A percentile compares a stretch with the other conserved stretches of the same genome.
Conservation (phyloP, 2,888 invertebrate genomes). For the Eupithecia subumbrata region DNA sequence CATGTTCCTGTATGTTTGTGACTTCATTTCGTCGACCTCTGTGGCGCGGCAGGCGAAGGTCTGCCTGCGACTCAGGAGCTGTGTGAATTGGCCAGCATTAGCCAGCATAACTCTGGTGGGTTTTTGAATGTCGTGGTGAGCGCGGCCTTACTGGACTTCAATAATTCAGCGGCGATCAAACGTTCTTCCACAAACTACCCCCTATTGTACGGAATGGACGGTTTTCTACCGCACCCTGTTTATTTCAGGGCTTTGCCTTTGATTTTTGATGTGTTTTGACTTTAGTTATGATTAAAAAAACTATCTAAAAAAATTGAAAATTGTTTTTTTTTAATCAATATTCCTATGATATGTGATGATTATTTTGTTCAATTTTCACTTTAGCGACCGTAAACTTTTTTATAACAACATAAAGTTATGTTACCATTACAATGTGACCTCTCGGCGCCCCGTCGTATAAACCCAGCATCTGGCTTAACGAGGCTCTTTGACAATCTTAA, state of each 20-base stretch:
- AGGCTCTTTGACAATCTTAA: slow-evolving; percentile 56
- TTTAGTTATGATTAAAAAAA: not conserved
- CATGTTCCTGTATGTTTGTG: no score
- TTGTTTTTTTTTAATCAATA: no score
- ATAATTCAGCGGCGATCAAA: slow-evolving; percentile 40
- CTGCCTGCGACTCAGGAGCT: no score
- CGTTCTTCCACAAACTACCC: slow-evolving; percentile 30
- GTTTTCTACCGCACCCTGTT: not conserved
- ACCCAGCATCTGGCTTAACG: slow-evolving; percentile 39
- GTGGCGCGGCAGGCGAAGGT: no score
- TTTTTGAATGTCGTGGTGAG: not conserved
- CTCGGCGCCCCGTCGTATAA: slow-evolving; percentile 14
- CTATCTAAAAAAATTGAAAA: not conserved
- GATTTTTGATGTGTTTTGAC: slow-evolving; percentile 11
- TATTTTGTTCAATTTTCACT: not conserved
- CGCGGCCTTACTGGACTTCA: slow-evolving; percentile 12
- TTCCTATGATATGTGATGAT: no score
- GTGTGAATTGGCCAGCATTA: no score
- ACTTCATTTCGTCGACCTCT: no score
- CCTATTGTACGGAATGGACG: slow-evolving; percentile 10
- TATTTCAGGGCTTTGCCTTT: not conserved
- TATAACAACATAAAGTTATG: slow-evolving; percentile 9
- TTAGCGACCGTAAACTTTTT: slow-evolving; percentile 1
- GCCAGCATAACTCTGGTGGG: no score
- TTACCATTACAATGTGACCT: slow-evolving; percentile 1